These are phyloP conservation scores for Catagonus wagneri DNA, from an alignment of 2,113 vertebrate genomes.

Conservation along the genomic window DNA sequence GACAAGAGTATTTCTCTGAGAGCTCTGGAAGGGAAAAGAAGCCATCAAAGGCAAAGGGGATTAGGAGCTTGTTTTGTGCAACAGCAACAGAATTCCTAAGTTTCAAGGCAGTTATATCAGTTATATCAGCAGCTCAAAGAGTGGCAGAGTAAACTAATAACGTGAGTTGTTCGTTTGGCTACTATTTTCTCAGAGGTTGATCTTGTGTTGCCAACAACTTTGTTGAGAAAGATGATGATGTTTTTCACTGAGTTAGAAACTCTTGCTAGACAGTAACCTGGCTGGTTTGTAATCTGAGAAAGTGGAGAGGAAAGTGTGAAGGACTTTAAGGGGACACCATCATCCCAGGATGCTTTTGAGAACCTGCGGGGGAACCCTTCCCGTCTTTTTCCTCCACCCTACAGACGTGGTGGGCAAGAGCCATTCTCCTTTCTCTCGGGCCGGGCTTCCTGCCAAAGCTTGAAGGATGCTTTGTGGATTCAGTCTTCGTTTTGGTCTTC, in stretches of 20 bases:
- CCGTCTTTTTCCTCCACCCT: background rate
- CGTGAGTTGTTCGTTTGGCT: conserved; percentile 39
- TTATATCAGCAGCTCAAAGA: conserved; percentile 53
- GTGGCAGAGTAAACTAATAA: conserved; percentile 46
- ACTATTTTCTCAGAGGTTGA: fast-evolving
- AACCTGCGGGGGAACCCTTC: background rate
- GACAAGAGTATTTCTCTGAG: conserved; percentile 83
- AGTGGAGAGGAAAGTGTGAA: background rate
- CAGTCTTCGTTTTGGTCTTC: background rate
- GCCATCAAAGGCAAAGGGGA: conserved; percentile 80
- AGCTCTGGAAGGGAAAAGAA: conserved; percentile 80
- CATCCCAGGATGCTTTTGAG: conserved; percentile 1
- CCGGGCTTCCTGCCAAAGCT: background rate
- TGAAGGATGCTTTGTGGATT: fast-evolving
- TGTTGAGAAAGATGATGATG: conserved; percentile 29
- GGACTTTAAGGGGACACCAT: conserved; percentile 14
- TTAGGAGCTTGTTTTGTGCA: background rate
- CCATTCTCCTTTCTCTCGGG: background rate
- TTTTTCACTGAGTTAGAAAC: conserved; percentile 64
- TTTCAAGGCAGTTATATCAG: conserved; percentile 68
- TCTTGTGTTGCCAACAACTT: background rate
- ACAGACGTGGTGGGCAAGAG: fast-evolving
- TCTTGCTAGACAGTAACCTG: background rate
- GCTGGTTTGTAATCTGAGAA: background rate
- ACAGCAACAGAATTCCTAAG: conserved; percentile 59